These are phyloP conservation scores for Oncorhynchus gorbuscha DNA, from an alignment of 2,113 vertebrate species.

Conservation along the genomic window DNA sequence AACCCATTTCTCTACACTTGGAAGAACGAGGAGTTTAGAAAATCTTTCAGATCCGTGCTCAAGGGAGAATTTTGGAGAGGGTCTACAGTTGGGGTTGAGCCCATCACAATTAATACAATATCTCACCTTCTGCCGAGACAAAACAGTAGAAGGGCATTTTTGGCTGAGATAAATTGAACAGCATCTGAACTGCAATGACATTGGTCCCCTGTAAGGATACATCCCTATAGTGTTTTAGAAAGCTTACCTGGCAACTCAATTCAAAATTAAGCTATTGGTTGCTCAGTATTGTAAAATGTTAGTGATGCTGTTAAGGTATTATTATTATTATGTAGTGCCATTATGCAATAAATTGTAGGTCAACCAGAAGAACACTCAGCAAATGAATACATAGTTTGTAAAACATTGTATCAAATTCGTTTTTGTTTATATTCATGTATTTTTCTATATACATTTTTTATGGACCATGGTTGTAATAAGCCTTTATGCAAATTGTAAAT, in stretches of 20 bases:
- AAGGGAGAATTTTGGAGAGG: slow-evolving; percentile 56
- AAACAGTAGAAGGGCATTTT: slow-evolving; percentile 45
- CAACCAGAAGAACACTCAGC: neutral
- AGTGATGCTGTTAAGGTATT: too few species aligned
- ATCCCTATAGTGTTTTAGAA: too few species aligned
- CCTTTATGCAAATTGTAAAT: neutral
- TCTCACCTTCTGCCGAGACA: slow-evolving; percentile 49
- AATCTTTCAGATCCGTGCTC: slow-evolving; percentile 78
- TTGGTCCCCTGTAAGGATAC: too few species aligned
- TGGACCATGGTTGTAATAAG: neutral
- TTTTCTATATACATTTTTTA: neutral
- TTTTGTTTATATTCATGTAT: neutral
- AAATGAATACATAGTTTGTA: neutral
- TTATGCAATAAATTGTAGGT: neutral
- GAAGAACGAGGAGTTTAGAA: slow-evolving; percentile 86
- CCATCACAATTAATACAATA: slow-evolving; percentile 41
- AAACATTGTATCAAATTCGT: neutral
- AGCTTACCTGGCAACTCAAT: too few species aligned
- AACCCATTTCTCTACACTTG: slow-evolving; percentile 86
- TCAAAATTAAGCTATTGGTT: too few species aligned
- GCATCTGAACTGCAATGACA: neutral
- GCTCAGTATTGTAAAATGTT: too few species aligned
- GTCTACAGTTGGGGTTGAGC: slow-evolving; percentile 42
- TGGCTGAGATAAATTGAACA: slow-evolving; percentile 37
- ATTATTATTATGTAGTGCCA: too few species aligned